Percentiles rank a stretch among this genome's conserved stretches.
These are phyloP conservation scores for Mustela erminea DNA, from an alignment of 2,797 vertebrate genomes.

Conservation along the genomic window DNA sequence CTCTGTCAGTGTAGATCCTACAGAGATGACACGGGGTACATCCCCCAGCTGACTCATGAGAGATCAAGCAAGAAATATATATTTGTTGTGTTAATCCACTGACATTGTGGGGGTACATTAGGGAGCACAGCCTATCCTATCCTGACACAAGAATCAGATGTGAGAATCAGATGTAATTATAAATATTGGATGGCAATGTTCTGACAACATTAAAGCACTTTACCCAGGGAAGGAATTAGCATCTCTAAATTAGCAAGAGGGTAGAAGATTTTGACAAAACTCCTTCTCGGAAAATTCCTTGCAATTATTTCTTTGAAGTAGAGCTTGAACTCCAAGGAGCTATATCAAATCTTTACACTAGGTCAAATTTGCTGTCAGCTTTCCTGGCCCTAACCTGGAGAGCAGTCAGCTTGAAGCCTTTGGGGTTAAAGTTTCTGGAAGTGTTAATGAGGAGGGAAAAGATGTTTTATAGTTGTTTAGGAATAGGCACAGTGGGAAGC, in stretches of 20 bases:
- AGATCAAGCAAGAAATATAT: not conserved
- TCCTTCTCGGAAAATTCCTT: not conserved
- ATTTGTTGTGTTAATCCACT: not conserved
- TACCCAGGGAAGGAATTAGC: not conserved
- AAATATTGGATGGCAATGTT: not conserved
- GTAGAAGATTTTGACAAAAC: not conserved
- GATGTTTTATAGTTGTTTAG: not conserved
- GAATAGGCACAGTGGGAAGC: not conserved
- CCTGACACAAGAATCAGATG: not conserved
- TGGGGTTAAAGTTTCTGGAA: not conserved
- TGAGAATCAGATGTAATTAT: not conserved
- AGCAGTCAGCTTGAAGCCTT: not conserved
- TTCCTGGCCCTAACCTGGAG: not conserved
- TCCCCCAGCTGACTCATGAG: not conserved
- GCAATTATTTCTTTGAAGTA: conserved; percentile 48
- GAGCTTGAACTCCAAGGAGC: not conserved
- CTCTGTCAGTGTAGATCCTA: not conserved
- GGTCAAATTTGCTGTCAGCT: not conserved
- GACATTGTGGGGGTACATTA: not conserved
- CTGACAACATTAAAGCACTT: not conserved
- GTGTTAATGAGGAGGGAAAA: not conserved
- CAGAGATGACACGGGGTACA: not conserved
- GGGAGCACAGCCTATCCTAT: too few species aligned
- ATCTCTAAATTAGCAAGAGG: conserved; percentile 16
- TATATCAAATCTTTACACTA: not conserved